Evolutionary conservation across 2,888 invertebrate genomes (phyloP), one percentile per base, ranked within the genome.

Genomic region (Allygus modestus): DNA sequence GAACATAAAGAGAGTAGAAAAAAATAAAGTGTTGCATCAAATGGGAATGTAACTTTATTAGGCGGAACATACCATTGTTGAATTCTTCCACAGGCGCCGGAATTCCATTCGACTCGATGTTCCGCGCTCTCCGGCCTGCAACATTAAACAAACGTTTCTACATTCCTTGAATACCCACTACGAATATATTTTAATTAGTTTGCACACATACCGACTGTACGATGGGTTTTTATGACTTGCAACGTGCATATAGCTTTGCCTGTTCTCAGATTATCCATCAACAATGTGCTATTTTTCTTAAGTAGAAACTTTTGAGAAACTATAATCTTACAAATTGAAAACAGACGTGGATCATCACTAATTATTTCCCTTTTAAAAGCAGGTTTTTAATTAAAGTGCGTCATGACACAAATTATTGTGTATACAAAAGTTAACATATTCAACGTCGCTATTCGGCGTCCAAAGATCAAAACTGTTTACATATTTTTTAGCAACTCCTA

Each of bases 81-180:
- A 90, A 90, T 89, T 91, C 91, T 87, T 90, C 90, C 84, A 90
- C 79, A n/a, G 85, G 88, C 84, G 90, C 89, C 86, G 91, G 89
- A 88, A 91, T 90, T 85, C 90, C 90, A 88, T 90, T 91, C 84
- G 90, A 89, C 87, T 91, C 91, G 85, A 90, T 89, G 88, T 91
- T 91, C 85, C 91, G 89, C 82, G 89, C 89, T 88, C 90, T 89
- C 86, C 90, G 89, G 73, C 90, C 91, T 91, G 90, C 28, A 90
- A 90, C 86, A 88, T 61, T 87, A 86, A 86, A 86, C 65, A 87
- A 81, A 75, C 41, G 77, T 26, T 54, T n/a, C 58, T 28, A 28
- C 79, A 54, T 79, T 79, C 79, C 58, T 37, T n/a, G 58, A 15
- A 51, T 58, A 26, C 58, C 58, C 79, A 46, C 41, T 46, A 28